Evolutionary conservation across 1,140 invertebrate genomes (phyloP), one percentile per base, ranked within the genome.

Genomic region (Halictus rubicundus): DNA sequence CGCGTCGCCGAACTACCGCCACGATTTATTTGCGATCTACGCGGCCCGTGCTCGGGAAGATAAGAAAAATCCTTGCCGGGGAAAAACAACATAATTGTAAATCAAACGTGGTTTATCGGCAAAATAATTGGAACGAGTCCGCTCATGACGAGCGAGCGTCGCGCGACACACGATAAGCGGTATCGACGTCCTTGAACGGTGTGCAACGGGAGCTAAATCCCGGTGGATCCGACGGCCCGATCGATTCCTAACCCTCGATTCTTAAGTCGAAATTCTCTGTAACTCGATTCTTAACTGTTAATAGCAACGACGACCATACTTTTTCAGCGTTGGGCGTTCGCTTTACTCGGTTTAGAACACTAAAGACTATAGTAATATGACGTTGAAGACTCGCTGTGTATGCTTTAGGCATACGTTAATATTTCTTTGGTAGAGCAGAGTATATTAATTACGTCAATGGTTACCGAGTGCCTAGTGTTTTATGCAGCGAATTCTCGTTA

Each of bases 71-170:
- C 10, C 19, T 75, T 27, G 63, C 49, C 3, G 12, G 6, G 74
- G 42, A 64, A 63, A 46, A 81, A 80, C 69, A 78, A 82, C 71
- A 84, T 68, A 61, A 86, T 83, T 75, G 70, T 81, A 83, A 83
- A 87, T 86, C 66, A 81, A 80, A 32, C n/a, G 32, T 32, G n/a
- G 42, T 72, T 87, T 87, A 87, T 87, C 84, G 70, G 39, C 65
- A 52, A 0, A 79, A 81, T 81, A 83, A 85, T 93, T 73, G 82
- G 88, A n/a, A 93, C 91, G 72, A 94, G 94, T 61, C 94, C 93
- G 25, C 9, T 7, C 21, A 91, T 92, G 61, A 16, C 46, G 54
- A 23, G 54, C 46, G 63, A 49, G 61, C 54, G 59, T 76, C 37
- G 59, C 60, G 37, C 39, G 46, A n/a, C n/a, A n/a, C n/a, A 42